phyloP scores from a whole-genome alignment of 2,888 invertebrate genomes.

The Hydraecia micacea region DNA sequence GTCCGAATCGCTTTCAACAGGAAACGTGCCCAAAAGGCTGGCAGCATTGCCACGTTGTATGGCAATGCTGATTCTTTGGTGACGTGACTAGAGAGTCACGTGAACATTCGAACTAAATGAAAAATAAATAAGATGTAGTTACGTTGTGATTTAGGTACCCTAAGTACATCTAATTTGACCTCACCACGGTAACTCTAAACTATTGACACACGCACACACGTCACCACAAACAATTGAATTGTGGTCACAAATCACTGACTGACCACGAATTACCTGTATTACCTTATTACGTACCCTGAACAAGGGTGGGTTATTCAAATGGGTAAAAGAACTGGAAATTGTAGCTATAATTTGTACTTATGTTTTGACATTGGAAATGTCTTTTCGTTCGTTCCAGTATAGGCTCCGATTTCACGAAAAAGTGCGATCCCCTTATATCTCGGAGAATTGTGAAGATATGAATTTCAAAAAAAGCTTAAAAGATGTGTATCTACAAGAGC shows the following conservation, averaged over 20 bases:
- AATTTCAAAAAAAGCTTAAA: no score
- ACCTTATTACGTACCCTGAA: not conserved
- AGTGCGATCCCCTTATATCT: no score
- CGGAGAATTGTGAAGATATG: no score
- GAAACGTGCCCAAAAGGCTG: no score
- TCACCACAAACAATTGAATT: slow-evolving; percentile 49
- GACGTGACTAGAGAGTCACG: no score
- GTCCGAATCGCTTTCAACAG: no score
- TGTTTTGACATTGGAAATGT: no score
- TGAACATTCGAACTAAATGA: not conserved
- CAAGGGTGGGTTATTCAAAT: not conserved
- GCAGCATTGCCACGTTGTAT: no score
- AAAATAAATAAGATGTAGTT: not conserved
- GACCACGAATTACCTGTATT: slow-evolving; percentile 32
- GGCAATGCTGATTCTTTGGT: no score
- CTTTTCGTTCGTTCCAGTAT: no score
- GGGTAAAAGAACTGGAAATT: not conserved
- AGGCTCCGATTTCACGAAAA: no score
- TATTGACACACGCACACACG: slow-evolving; percentile 37
- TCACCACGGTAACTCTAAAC: slow-evolving; percentile 35
- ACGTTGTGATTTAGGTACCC: not conserved
- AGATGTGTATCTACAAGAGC: no score
- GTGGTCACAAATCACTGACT: slow-evolving; percentile 43
- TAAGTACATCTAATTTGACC: slow-evolving; percentile 28
- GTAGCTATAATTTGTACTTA: not conserved